These are phyloP conservation scores for Medauroidea extradentata DNA, from an alignment of 1,140 invertebrate species.

Conservation along the genomic window DNA sequence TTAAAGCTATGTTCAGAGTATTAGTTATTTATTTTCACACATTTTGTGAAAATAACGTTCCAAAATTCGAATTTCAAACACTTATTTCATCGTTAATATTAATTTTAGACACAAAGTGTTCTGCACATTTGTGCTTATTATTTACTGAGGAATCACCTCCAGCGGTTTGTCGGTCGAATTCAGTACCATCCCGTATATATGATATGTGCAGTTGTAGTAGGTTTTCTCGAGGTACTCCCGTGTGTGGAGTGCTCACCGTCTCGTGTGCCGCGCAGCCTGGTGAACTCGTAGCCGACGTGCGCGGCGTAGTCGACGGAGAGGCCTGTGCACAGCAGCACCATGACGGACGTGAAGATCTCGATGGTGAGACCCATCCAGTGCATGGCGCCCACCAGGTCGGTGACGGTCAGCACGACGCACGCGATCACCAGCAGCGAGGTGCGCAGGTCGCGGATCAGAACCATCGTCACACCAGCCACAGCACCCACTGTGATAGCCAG, in stretches of 20 bases:
- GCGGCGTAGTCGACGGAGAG: constrained; percentile 56
- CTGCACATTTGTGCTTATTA: no score
- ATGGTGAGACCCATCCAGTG: constrained; percentile 52
- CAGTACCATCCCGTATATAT: no score
- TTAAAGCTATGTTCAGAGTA: no score
- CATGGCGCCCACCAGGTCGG: constrained; percentile 53
- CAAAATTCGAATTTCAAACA: no score
- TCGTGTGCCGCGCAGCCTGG: constrained; percentile 42
- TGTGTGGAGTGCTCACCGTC: constrained; percentile 39
- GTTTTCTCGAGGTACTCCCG: no score
- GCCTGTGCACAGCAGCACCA: constrained; percentile 47
- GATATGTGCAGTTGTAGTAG: no score
- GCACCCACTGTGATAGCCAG: constrained; percentile 47
- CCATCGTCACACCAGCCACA: constrained; percentile 49
- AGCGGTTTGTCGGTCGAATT: no score
- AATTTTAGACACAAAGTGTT: no score
- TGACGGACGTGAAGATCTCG: constrained; percentile 54
- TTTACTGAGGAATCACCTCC: no score
- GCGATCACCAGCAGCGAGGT: constrained; percentile 49
- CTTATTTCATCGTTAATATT: no score
- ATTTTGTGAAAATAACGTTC: no score
- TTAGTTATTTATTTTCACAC: no score
- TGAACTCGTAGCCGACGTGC: constrained; percentile 53
- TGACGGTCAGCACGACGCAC: constrained; percentile 51
- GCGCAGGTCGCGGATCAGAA: constrained; percentile 49